Evolutionary conservation across 2,113 vertebrate genomes (phyloP).

Genomic region (Puntigrus tetrazona): DNA sequence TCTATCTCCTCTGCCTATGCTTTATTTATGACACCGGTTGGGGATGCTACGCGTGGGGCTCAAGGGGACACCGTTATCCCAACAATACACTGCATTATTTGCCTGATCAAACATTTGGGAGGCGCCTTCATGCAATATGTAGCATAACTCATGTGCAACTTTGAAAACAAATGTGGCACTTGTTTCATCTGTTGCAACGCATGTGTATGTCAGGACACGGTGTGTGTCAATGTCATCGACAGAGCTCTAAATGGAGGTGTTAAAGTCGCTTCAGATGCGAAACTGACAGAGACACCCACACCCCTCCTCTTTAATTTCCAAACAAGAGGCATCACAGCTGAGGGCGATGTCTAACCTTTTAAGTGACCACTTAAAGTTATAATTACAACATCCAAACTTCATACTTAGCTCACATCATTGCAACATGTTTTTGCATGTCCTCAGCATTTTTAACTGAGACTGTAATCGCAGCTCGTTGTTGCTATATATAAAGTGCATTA

Average conservation of each 20-base stretch:
- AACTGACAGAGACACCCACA: conserved; percentile 40
- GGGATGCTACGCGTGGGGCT: background rate
- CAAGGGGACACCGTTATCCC: conserved; percentile 35
- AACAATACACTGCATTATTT: conserved; percentile 46
- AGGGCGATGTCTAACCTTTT: conserved; percentile 53
- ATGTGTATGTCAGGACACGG: conserved; percentile 36
- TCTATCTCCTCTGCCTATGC: conserved; percentile 36
- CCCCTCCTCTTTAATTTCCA: background rate
- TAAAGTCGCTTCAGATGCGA: conserved; percentile 47
- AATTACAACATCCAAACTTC: conserved; percentile 22
- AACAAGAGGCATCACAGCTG: conserved; percentile 35
- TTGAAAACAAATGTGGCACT: conserved; percentile 37
- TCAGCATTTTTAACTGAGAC: background rate
- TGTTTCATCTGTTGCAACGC: conserved; percentile 28
- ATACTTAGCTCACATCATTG: conserved; percentile 32
- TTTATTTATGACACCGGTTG: conserved; percentile 54
- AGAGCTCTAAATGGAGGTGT: conserved; percentile 52
- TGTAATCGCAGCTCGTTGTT: background rate
- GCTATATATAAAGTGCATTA: background rate
- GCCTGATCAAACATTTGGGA: conserved; percentile 54
- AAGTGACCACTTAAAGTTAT: conserved; percentile 46
- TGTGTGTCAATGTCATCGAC: conserved; percentile 45
- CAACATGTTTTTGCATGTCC: conserved; percentile 24
- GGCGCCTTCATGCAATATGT: conserved; percentile 56
- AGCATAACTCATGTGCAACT: conserved; percentile 50